phyloP scores from a whole-genome alignment of 2,797 vertebrate species.

The Alauda arvensis region DNA sequence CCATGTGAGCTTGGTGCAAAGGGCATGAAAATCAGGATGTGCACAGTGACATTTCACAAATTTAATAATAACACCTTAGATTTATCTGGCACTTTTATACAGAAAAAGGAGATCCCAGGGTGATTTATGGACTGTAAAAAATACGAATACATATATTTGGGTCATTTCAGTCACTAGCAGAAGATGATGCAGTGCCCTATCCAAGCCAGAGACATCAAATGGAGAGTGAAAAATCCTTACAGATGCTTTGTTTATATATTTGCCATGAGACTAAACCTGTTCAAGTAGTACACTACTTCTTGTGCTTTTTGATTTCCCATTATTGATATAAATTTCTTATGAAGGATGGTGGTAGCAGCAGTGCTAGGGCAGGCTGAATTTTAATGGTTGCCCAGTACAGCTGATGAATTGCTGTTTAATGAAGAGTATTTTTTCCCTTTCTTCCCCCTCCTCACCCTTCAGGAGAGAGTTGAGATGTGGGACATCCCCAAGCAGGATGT shows the following conservation, averaged over 20 bases:
- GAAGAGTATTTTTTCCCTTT: neutral
- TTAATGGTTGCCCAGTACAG: neutral
- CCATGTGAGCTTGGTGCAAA: conserved; percentile 2
- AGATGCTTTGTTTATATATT: neutral
- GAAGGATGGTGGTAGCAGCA: neutral
- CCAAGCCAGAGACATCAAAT: neutral
- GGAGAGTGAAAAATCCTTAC: neutral
- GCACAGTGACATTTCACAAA: conserved; percentile 43
- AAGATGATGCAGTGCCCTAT: neutral
- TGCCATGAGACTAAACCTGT: neutral
- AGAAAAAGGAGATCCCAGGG: neutral
- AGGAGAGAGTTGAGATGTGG: neutral
- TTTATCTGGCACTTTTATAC: conserved; percentile 23
- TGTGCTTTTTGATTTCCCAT: neutral
- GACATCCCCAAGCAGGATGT: neutral
- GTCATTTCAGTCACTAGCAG: neutral
- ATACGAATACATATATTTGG: conserved; percentile 18
- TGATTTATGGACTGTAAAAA: conserved; percentile 33
- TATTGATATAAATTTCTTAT: neutral
- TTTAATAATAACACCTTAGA: conserved; percentile 39
- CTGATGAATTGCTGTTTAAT: neutral
- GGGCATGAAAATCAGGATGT: conserved; percentile 14
- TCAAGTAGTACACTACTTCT: neutral
- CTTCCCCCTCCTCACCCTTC: neutral
- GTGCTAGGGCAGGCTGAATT: neutral